Evolutionary conservation across 2,113 vertebrate genomes (phyloP), one percentile per base, ranked within the genome.

Genomic region (Trachemys scripta): DNA sequence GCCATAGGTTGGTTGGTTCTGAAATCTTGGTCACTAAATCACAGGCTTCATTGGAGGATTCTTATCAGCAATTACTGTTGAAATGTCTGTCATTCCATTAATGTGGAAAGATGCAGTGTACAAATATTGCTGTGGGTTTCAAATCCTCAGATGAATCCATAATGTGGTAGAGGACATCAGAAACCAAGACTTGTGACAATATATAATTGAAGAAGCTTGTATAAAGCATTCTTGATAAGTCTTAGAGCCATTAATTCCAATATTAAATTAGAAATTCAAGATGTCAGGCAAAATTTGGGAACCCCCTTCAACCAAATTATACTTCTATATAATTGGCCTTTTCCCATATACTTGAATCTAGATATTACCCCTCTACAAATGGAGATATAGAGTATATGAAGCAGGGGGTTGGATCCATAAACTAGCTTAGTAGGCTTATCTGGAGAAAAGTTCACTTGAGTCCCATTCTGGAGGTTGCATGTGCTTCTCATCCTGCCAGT

Each of bases 401-500:
- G 31, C 31, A 91, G 82, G 31, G 35, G 17, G 31, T 24, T 87
- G 53, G 47, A 50, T 91, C 80, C 65, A 31, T 57, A 81, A 90
- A 84, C 49, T 89, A 95, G 95, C 50, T 17, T 2, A 2, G 50
- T 47, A 96, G 88, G 57, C 50, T 87, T 62, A 49, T 69, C 78
- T 85, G 96, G 95, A 92, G 89, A 88, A 85, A 38, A 96, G 50
- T 94, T 95, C 82, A 95, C 97, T 97, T 24, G 22, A 97, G 97
- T 87, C 85, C 83, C 94, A 79, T 38, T 91, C 79, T 16, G 54
- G 82, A 96, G 95, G 93, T 75, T 93, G 93, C 96, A 92, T 96
- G 96, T 85, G 96, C 96, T 97, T 95, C 96, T 98, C 94, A 95
- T 96, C 96, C 96, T 96, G 96, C 98, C 97, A 94, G 87, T 96